A percentile compares a stretch with the other conserved stretches of the same genome.
Evolutionary conservation across 2,888 invertebrate genomes (phyloP).

Genomic region (Nyleta sp.): DNA sequence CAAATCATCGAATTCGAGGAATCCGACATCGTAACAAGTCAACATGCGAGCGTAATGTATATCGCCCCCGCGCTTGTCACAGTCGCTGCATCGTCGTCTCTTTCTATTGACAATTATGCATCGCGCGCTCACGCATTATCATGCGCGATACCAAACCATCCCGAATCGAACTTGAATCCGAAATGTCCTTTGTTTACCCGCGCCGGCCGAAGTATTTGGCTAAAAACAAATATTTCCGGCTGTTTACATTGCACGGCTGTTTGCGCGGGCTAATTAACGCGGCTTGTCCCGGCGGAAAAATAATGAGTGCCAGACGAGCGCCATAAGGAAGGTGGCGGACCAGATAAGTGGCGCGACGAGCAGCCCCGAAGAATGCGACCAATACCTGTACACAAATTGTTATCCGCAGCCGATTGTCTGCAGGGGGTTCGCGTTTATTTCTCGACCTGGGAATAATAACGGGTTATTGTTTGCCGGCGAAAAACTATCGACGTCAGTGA

Average conservation of each 20-base stretch:
- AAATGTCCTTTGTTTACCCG: conserved; percentile 51
- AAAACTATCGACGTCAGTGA: conserved; percentile 48
- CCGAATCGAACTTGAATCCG: conserved; percentile 37
- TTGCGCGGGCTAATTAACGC: conserved; percentile 29
- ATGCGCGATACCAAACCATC: conserved; percentile 45
- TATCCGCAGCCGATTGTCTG: conserved; percentile 44
- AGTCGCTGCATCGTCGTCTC: conserved; percentile 54
- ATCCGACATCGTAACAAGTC: conserved; percentile 81
- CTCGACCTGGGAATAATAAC: conserved; percentile 76
- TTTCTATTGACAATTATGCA: conserved; percentile 67
- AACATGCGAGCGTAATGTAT: conserved; percentile 77
- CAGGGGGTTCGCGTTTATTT: conserved; percentile 71
- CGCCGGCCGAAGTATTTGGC: conserved; percentile 50
- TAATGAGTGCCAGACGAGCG: neutral
- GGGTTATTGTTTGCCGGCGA: conserved; percentile 71
- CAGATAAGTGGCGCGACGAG: too few relatives aligned
- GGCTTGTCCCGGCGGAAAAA: conserved; percentile 16
- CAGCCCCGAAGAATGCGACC: too few relatives aligned
- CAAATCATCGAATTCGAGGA: conserved; percentile 79
- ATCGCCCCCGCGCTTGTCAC: conserved; percentile 70
- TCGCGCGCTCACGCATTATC: conserved; percentile 61
- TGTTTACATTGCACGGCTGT: neutral
- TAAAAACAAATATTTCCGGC: conserved; percentile 49
- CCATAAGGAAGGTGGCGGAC: conserved; percentile 39
- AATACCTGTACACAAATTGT: too few relatives aligned